Evolutionary conservation across 2,113 vertebrate species (phyloP).

Genomic region (Otolemur garnettii): DNA sequence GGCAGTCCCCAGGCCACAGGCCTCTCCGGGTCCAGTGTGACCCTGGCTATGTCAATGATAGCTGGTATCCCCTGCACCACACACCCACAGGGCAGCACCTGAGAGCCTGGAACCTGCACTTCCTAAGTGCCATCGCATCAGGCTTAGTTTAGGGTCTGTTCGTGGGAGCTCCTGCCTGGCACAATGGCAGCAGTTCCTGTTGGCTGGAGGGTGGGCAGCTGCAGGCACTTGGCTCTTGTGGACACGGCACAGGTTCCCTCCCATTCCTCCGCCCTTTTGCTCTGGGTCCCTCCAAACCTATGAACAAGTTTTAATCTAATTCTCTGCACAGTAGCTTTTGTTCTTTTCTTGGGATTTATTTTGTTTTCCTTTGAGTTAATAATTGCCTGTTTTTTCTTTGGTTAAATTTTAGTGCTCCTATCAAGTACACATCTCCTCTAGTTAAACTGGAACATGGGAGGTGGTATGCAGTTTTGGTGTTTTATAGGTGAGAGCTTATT

Average conservation of each 20-base stretch:
- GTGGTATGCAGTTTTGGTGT: rapidly evolving
- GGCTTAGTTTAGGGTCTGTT: background rate
- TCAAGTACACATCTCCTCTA: background rate
- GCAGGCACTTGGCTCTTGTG: background rate
- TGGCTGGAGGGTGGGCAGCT: background rate
- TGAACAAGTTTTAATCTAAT: background rate
- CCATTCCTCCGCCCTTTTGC: too few relatives aligned
- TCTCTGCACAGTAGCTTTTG: background rate
- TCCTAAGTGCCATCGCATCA: background rate
- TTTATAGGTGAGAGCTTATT: background rate
- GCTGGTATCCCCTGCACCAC: background rate
- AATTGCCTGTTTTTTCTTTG: background rate
- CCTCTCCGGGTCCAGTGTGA: too few relatives aligned
- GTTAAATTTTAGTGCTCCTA: background rate
- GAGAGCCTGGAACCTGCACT: too few relatives aligned
- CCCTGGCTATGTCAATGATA: background rate
- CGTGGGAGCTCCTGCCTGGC: background rate
- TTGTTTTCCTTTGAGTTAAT: background rate
- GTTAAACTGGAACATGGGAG: background rate
- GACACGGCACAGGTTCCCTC: background rate
- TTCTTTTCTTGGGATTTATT: background rate
- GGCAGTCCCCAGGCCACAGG: background rate
- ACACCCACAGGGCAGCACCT: too few relatives aligned
- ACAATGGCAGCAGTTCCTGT: background rate
- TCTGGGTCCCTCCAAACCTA: background rate